Evolutionary conservation across 2,113 vertebrate genomes (phyloP), one percentile per base, ranked within the genome.

Genomic region (Xiphophorus couchianus): DNA sequence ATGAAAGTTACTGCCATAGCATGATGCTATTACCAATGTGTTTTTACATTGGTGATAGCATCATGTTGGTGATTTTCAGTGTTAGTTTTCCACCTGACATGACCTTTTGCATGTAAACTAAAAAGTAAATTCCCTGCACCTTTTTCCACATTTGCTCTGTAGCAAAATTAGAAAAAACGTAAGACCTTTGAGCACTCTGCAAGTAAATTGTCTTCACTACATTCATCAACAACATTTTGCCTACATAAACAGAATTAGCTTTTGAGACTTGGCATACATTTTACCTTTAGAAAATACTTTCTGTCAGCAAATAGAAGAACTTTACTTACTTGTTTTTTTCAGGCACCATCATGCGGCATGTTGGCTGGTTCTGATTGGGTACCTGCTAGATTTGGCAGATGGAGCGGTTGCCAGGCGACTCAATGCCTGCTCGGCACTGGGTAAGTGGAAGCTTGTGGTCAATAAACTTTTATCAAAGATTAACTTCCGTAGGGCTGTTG

Each of bases 351-450:
- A 95, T 28, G 93, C 93, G n/a, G 96, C 97, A 0, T 96, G 96
- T 88, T 98, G 97, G 97, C 91, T 98, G 84, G 93, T 98, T 62
- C 94, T 98, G 81, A 91, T 96, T 73, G 95, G 97, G 22, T 98
- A 98, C 87, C 94, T 98, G 54, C 89, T 98, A 66, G 96, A 98
- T 80, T 91, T 96, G 84, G 96, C 96, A 0, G 94, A 97, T 1
- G 96, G 96, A 28, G 94, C 97, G 0, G 96, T 97, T 70, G 96
- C 96, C 80, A 95, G 96, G 76, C 94, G 86, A 85, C 94, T 98
- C 8, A 69, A 94, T 1, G 94, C 96, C 58, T 98, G 96, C 89
- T 97, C 94, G 0, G 95, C 94, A 0, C 82, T 96, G 70, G 96
- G 97, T 97, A 87, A 97, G 97, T 95, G 74, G 29, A 82, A 62